Percentiles rank a stretch among this genome's conserved stretches.
Evolutionary conservation across 2,888 invertebrate species (phyloP).

Genomic region (Bombylius major): DNA sequence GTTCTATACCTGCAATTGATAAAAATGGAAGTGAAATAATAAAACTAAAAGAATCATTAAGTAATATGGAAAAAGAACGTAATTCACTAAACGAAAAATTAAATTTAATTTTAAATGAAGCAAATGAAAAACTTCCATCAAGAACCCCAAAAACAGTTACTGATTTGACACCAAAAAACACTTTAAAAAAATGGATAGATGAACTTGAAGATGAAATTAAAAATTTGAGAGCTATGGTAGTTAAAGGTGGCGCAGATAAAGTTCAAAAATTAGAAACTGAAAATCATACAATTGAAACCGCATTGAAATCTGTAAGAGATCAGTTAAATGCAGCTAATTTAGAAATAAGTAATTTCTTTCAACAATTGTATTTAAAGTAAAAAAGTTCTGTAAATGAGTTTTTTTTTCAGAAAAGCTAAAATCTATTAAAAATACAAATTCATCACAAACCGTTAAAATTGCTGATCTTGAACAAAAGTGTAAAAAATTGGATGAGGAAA

Average conservation of each 20-base stretch:
- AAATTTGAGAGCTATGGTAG: constrained; percentile 33
- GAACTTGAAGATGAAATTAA: constrained; percentile 81
- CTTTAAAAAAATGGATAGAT: constrained; percentile 64
- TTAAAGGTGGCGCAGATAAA: constrained; percentile 34
- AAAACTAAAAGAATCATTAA: constrained; percentile 43
- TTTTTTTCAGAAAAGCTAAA: constrained; percentile 22
- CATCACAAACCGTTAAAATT: constrained; percentile 44
- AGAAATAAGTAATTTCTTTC: constrained; percentile 25
- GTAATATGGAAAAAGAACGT: constrained; percentile 49
- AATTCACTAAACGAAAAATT: constrained; percentile 50
- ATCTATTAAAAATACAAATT: constrained; percentile 13
- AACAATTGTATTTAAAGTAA: background rate
- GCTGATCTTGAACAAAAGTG: constrained; percentile 52
- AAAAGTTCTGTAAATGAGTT: background rate
- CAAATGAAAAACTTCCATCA: constrained; percentile 52
- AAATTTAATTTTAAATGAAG: constrained; percentile 51
- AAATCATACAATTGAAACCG: constrained; percentile 47
- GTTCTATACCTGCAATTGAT: constrained; percentile 12
- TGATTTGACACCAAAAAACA: constrained; percentile 40
- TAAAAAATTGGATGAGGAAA: constrained; percentile 56
- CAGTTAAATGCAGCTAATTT: constrained; percentile 49
- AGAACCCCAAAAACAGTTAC: constrained; percentile 61
- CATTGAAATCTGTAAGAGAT: constrained; percentile 52
- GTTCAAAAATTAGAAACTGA: constrained; percentile 48
- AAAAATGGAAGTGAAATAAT: constrained; percentile 36